phyloP scores from a whole-genome alignment of 2,888 invertebrate species.

The Hyposoter didymator region DNA sequence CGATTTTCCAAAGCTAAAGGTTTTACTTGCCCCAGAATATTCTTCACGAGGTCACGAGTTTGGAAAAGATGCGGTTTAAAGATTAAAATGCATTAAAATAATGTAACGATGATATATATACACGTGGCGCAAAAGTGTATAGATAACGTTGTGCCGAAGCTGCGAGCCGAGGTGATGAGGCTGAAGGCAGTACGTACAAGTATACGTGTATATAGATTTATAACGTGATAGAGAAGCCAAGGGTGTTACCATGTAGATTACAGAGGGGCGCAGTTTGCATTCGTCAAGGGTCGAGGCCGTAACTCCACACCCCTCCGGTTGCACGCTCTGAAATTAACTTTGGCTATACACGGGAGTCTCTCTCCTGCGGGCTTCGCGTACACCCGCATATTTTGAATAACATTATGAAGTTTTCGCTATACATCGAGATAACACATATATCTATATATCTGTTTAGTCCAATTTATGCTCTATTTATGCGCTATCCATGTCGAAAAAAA shows the following conservation, averaged over 20 bases:
- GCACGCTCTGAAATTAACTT: constrained; percentile 67
- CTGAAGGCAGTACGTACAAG: constrained; percentile 24
- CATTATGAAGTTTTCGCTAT: constrained; percentile 55
- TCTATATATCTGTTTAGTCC: background rate
- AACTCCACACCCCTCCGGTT: constrained; percentile 46
- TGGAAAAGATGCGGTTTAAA: constrained; percentile 45
- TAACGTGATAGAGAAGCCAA: constrained; percentile 39
- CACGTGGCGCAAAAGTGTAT: background rate
- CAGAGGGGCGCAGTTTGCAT: constrained; percentile 68
- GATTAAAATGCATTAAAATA: constrained; percentile 64
- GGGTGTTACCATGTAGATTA: constrained; percentile 66
- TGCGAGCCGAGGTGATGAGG: constrained; percentile 57
- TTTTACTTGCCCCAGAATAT: background rate
- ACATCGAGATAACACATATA: constrained; percentile 12
- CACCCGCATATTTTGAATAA: constrained; percentile 67
- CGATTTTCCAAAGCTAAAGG: background rate
- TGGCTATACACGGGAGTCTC: constrained; percentile 57
- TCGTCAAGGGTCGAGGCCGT: constrained; percentile 64
- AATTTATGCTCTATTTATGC: constrained; percentile 31
- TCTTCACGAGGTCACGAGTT: background rate
- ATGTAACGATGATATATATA: constrained; percentile 26
- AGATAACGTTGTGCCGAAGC: constrained; percentile 58
- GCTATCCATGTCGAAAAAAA: constrained; percentile 20
- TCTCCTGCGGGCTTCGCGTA: constrained; percentile 54
- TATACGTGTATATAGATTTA: constrained; percentile 28